Evolutionary conservation across 2,888 invertebrate genomes (phyloP), one percentile per base, ranked within the genome.

Genomic region (Cryptophagus acutangulus): DNA sequence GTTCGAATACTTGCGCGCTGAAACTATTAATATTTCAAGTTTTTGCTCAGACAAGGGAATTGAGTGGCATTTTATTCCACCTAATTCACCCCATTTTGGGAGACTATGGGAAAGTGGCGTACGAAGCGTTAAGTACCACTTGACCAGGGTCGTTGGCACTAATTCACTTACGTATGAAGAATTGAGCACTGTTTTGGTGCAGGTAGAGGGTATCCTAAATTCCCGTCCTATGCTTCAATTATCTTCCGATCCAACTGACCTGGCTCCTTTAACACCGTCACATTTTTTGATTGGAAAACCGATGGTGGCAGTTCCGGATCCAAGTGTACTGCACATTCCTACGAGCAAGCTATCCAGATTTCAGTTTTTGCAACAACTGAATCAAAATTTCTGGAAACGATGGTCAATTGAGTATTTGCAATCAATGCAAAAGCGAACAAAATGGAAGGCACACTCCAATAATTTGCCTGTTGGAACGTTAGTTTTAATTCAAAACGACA

Each of bases 171-270:
- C 59, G 3, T 55, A 40, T 29, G 57, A 62, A 40, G 55, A 63
- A 28, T 48, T 56, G 18, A n/a, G 40, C 3, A 62, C 58, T 2
- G 10, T 58, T 4, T 15, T 53, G 1, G 35, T 29, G 4, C 54
- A 55, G 33, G 50, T 59, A n/a, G 57, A 61, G 37, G 55, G 53
- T 1, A 45, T 50, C 13, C 40, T 57, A 2, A 61, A 61, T 35
- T 61, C 54, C 1, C 33, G 59, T 17, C 61, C 58, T 2, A 25
- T 62, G 1, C 36, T 17, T 12, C 43, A 52, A 2, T 18, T 55
- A 5, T 46, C 49, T 1, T 36, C 36, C 26, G 52, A 58, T 33
- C 53, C 55, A 2, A 38, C 20, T 13, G 53, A 56, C 20, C 20
- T 46, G 4, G 9, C 2, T 14, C 17, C 33, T 2, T 13, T 31